Evolutionary conservation across 2,113 vertebrate species (phyloP).

Genomic region (Cromileptes altivelis): DNA sequence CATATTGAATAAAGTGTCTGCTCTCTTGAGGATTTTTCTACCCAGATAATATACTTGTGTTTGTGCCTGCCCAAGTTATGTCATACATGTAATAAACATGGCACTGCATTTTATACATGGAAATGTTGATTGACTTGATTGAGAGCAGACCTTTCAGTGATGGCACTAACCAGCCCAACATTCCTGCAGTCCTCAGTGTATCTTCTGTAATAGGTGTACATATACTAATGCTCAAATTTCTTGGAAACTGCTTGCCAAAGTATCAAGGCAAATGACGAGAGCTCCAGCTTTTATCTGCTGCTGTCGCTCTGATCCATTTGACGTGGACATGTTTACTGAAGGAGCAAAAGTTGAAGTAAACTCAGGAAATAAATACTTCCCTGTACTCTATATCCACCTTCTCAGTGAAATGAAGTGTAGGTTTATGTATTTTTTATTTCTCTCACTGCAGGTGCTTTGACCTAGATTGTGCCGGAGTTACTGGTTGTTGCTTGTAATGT

Average conservation of each 20-base stretch:
- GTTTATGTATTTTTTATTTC: constrained; percentile 19
- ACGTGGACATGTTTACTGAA: constrained; percentile 31
- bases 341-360: neutral
- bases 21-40: neutral
- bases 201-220: neutral
- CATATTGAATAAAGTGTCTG: constrained; percentile 9
- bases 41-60: neutral
- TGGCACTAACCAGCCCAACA: neutral
- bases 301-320: constrained; percentile 22
- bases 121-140: neutral
- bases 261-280: neutral
- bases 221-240: neutral
- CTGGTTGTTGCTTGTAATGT: neutral
- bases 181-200: neutral
- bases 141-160: neutral
- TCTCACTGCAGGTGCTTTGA: constrained; percentile 28
- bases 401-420: constrained; percentile 15
- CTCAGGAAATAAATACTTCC: constrained; percentile 26
- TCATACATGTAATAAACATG: neutral
- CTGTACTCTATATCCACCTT: neutral
- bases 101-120: neutral
- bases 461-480: neutral
- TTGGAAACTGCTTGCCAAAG: neutral
- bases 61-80: neutral
- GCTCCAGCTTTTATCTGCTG: constrained; percentile 12